Base-by-base conservation (phyloP, 2,888 invertebrate genomes). In the Latrodectus hesperus region DNA sequence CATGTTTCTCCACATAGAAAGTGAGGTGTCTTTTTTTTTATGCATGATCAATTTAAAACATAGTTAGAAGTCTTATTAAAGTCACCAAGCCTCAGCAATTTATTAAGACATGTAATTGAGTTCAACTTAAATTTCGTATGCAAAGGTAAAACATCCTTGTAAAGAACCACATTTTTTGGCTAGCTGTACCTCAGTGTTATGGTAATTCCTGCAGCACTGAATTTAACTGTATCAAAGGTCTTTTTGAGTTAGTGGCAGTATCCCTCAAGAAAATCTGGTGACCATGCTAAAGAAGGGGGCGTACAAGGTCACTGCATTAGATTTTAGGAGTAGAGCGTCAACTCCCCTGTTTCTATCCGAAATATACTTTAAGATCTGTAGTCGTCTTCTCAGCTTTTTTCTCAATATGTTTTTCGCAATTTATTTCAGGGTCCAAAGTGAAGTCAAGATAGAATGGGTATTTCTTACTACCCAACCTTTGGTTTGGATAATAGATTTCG, bases 31-130 rank as follows among this genome's bases (percentile, higher is more conserved):
- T 55, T 6, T 55, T 49, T 10, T 12, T 77, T 51, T 38, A 68
- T 76, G 65, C 71, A 51, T 17, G 51, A 72, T 49, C 51, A 84
- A 55, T 84, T 67, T 52, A 84, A 70, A 51, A 84, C 38, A 51
- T 38, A 80, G 0, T 17, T 70, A 52, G 49, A 76, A 70, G 76
- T 83, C 55, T 53, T 75, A 51, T 83, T 71, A 71, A 9, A 71
- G 49, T 22, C n/a, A 10, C 70, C 51, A 26, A 76, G n/a, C 22
- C 76, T 83, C 64, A 14, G 75, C 10, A 76, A 38, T 70, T 83
- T 76, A 16, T 75, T 67, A 71, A 83, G 49, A 76, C 76, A 83
- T 55, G 17, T 76, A 22, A 49, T 38, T n/a, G 65, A 77, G 67
- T 55, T 70, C 0, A 70, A 26, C 60, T n/a, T 17, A 26, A 53